Evolutionary conservation across 2,113 vertebrate species (phyloP), one percentile per base, ranked within the genome.

Genomic region (Pandion haliaetus): DNA sequence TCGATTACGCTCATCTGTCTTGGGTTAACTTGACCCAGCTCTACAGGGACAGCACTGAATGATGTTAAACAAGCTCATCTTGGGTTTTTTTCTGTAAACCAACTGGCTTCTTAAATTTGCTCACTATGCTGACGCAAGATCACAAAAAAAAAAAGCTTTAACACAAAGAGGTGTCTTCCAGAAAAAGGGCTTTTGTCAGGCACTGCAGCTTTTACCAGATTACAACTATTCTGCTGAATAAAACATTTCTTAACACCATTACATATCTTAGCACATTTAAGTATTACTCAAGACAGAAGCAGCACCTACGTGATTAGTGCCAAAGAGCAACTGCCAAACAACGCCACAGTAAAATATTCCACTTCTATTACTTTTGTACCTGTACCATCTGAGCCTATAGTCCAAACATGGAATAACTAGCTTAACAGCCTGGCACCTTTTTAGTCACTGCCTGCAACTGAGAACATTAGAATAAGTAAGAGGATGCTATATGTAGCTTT

Each of bases 241-340:
- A 58, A 85, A 87, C 70, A 42, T 80, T 95, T 95, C 88, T 89
- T 87, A 95, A 97, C 81, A 54, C 36, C 31, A 90, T 82, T 91
- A 72, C 61, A 9, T 76, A 95, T 54, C 82, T 73, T 58, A 77
- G 78, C 65, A 79, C 4, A 0, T 66, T 91, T 72, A 80, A 77
- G 25, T 62, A 94, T 85, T 95, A 90, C 91, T 77, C 67, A 95
- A 95, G 91, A 93, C 70, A 87, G 49, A 89, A 91, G 71, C 91
- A 42, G 54, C 34, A 91, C 17, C 66, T 49, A 58, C 8, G 32
- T 55, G 62, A 93, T 65, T 54, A 87, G 36, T 66, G 89, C 66
- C 65, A 86, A 86, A 90, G 29, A 83, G 50, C 57, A 92, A 71
- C 26, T 59, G 65, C 73, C 86, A 82, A 95, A 82, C 54, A 80